A percentile compares a stretch with the other conserved stretches of the same genome.
These are phyloP conservation scores for Scaptomyza parva DNA, from an alignment of 2,888 invertebrate genomes.

Conservation along the genomic window DNA sequence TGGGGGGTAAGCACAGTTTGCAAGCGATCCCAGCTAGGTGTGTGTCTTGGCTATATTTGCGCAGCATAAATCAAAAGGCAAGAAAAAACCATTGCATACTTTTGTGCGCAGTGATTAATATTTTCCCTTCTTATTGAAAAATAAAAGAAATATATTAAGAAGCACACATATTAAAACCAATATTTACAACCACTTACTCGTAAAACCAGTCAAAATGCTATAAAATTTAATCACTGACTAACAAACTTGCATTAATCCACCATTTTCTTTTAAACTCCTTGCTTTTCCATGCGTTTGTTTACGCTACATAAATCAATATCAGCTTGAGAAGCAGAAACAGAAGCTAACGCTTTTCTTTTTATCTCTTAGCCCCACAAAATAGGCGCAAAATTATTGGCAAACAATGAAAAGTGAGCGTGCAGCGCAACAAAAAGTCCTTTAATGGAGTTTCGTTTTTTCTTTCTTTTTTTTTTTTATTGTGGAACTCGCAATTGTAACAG, in stretches of 20 bases:
- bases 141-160: too few relatives aligned
- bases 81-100: constrained; percentile 34
- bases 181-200: background rate
- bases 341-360: constrained; percentile 35
- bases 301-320: constrained; percentile 54
- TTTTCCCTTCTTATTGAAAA: background rate
- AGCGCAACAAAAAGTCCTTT: constrained; percentile 41
- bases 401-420: constrained; percentile 39
- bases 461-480: constrained; percentile 4
- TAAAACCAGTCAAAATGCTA: too few relatives aligned
- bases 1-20: constrained; percentile 12
- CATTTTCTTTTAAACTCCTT: too few relatives aligned
- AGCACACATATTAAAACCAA: too few relatives aligned
- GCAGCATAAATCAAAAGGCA: constrained; percentile 46
- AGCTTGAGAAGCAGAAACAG: constrained; percentile 10
- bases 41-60: constrained; percentile 37
- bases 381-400: constrained; percentile 47
- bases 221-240: too few relatives aligned
- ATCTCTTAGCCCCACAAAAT: constrained; percentile 22
- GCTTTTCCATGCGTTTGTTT: constrained; percentile 31
- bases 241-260: too few relatives aligned
- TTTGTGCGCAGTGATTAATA: constrained; percentile 34
- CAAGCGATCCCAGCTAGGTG: background rate
- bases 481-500: constrained; percentile 55
- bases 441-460: constrained; percentile 46